These are phyloP conservation scores for Porphyrio hochstetteri DNA, from an alignment of 2,113 vertebrate genomes.

Conservation along the genomic window DNA sequence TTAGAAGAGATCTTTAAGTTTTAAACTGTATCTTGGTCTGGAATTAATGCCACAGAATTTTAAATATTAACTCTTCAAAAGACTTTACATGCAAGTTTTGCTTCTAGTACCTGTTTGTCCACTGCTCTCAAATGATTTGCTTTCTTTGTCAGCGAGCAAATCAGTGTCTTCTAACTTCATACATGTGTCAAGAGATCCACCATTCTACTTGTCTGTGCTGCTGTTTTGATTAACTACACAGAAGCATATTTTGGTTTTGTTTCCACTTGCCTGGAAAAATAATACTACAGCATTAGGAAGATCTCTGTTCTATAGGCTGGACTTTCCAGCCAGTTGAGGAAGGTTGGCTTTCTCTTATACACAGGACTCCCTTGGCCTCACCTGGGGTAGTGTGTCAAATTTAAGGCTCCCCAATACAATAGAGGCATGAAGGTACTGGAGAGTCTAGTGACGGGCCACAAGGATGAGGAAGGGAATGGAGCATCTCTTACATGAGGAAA, in stretches of 20 bases:
- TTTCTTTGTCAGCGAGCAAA: not conserved
- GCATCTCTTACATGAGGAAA: not conserved
- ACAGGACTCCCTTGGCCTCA: not conserved
- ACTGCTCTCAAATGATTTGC: not conserved
- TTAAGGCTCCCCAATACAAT: not conserved
- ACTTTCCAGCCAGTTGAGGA: not conserved
- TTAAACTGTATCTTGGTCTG: not conserved
- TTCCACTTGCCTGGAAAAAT: not conserved
- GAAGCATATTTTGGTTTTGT: not conserved
- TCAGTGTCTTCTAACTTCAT: not conserved
- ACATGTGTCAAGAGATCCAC: not conserved
- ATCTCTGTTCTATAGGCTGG: not conserved
- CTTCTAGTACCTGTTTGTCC: not conserved
- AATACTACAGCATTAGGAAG: not conserved
- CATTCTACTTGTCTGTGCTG: not conserved
- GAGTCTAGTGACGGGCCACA: not conserved
- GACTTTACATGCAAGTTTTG: not conserved
- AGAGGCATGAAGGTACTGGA: not conserved
- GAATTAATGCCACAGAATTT: not conserved
- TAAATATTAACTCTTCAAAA: not conserved
- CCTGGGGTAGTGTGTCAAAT: accelerated
- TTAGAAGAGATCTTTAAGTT: not conserved
- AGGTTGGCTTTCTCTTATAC: not conserved
- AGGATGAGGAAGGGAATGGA: not conserved
- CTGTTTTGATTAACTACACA: not conserved